Conservation (phyloP, 2,797 vertebrate genomes). For the Peromyscus eremicus region DNA sequence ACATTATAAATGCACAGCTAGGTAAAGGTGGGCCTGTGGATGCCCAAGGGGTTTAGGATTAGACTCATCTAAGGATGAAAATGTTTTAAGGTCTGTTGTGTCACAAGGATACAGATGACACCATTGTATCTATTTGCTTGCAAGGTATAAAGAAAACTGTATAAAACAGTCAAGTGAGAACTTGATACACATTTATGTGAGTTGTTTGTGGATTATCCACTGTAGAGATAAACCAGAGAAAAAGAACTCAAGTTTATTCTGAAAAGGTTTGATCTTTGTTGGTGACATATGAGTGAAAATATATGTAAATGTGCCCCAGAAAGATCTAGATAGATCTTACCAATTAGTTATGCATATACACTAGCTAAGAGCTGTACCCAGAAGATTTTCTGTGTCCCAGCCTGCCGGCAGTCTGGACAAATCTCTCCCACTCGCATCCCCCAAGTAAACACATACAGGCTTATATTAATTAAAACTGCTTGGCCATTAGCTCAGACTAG, state of each 20-base stretch:
- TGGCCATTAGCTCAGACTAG: too few relatives aligned
- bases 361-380: background rate
- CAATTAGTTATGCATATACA: background rate
- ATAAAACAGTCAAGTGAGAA: background rate
- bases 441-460: too few relatives aligned
- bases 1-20: background rate
- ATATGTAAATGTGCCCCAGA: background rate
- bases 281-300: background rate
- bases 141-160: background rate
- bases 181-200: background rate
- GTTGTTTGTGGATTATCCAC: background rate
- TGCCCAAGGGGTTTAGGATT: background rate
- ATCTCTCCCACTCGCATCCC: too few relatives aligned
- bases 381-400: too few relatives aligned
- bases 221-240: background rate
- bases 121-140: slow-evolving; percentile 23
- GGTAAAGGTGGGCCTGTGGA: background rate
- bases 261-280: background rate
- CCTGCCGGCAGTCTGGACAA: too few relatives aligned
- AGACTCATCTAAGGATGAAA: background rate
- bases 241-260: background rate
- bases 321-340: background rate
- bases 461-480: too few relatives aligned
- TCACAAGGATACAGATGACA: background rate
- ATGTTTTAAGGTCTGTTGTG: background rate